A percentile compares a stretch with the other conserved stretches of the same genome.
phyloP scores from a whole-genome alignment of 2,113 vertebrate genomes.

The Gobius niger region DNA sequence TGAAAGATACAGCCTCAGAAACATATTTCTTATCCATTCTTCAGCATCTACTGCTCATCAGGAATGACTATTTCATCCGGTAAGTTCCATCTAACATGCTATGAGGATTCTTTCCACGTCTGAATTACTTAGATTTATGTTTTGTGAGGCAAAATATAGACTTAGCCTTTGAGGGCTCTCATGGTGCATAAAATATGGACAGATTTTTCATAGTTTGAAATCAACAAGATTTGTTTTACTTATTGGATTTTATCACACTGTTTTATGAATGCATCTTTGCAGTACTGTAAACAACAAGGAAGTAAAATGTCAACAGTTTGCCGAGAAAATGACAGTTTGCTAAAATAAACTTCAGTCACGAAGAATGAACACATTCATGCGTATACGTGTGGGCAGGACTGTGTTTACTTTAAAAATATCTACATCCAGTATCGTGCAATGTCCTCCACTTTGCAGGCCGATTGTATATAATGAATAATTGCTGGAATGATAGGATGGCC shows the following conservation, averaged over 20 bases:
- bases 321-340: not conserved
- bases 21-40: slow-evolving; percentile 92
- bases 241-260: too few species aligned
- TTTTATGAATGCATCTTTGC: too few species aligned
- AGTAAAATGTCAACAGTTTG: not conserved
- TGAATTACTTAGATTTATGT: too few species aligned
- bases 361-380: not conserved
- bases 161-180: too few species aligned
- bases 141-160: too few species aligned
- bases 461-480: slow-evolving; percentile 18
- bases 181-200: too few species aligned
- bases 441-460: too few species aligned
- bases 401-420: not conserved
- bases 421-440: not conserved
- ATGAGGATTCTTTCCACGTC: not conserved
- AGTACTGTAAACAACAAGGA: not conserved
- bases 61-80: slow-evolving; percentile 96
- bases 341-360: not conserved
- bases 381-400: not conserved
- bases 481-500: slow-evolving; percentile 19
- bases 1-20: slow-evolving; percentile 92
- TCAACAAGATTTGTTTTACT: too few species aligned
- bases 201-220: too few species aligned
- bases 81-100: slow-evolving; percentile 60
- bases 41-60: slow-evolving; percentile 94